A percentile compares a stretch with the other conserved stretches of the same genome.
phyloP scores from a whole-genome alignment of 2,797 vertebrate genomes.

The Pipistrellus pygmaeus region DNA sequence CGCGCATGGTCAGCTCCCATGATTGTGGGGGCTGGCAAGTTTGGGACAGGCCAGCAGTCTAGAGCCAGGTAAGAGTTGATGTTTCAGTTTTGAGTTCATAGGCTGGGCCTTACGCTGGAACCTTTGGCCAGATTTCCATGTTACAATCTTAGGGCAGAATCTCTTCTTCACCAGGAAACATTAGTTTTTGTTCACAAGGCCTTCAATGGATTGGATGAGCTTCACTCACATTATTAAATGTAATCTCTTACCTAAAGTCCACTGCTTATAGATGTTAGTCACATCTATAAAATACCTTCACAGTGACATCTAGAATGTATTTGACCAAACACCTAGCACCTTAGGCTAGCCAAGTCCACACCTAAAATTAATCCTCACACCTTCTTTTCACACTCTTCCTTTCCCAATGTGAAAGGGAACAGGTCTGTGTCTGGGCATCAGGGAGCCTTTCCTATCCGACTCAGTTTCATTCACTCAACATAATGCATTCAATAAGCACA shows the following conservation, averaged over 20 bases:
- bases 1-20: not conserved
- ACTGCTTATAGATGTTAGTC: not conserved
- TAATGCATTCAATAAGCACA: not conserved
- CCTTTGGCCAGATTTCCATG: not conserved
- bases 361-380: not conserved
- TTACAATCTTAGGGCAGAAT: not conserved
- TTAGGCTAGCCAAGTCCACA: not conserved
- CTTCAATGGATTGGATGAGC: not conserved
- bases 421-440: not conserved
- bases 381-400: not conserved
- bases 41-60: not conserved
- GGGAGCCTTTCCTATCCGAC: not conserved
- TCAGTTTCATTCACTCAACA: not conserved
- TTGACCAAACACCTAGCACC: not conserved
- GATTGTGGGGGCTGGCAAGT: not conserved
- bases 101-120: not conserved
- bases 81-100: not conserved
- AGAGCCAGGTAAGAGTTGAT: not conserved
- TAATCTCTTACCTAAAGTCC: not conserved
- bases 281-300: not conserved
- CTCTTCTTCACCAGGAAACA: not conserved
- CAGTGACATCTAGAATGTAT: not conserved
- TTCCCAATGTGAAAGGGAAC: not conserved
- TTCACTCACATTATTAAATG: not conserved
- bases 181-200: not conserved